Conservation (phyloP, 2,113 vertebrate genomes). For the Centropus bengalensis region DNA sequence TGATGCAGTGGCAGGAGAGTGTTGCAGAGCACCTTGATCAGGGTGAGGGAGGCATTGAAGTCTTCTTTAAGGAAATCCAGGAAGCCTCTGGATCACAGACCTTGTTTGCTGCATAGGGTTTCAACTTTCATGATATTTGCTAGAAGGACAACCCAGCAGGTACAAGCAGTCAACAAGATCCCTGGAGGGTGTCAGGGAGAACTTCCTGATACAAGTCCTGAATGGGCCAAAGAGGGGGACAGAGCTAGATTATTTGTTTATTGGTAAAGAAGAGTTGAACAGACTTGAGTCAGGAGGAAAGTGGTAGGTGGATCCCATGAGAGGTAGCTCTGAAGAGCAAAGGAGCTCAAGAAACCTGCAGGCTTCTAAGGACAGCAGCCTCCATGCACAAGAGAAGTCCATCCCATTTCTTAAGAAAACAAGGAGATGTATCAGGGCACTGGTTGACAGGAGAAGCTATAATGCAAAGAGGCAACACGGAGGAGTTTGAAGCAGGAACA, state of each 20-base stretch:
- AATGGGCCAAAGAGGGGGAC: fast-evolving
- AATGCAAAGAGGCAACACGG: background rate
- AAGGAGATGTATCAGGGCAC: background rate
- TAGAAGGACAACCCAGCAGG: background rate
- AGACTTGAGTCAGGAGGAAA: background rate
- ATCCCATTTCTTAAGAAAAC: background rate
- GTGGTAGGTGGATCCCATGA: background rate
- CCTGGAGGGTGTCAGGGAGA: background rate
- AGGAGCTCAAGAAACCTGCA: background rate
- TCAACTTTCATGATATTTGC: fast-evolving
- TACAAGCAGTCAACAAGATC: background rate
- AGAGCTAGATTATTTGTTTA: background rate
- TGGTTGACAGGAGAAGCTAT: background rate
- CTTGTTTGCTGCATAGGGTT: background rate
- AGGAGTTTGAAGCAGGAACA: background rate
- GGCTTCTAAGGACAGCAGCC: background rate
- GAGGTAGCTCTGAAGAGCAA: background rate
- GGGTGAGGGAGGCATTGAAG: background rate
- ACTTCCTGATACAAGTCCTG: background rate
- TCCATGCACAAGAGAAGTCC: background rate
- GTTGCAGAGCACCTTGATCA: background rate
- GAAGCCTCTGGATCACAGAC: background rate
- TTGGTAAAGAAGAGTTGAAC: background rate
- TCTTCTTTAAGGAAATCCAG: background rate
- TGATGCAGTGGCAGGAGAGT: background rate